Base-by-base conservation (phyloP, 2,797 vertebrate species). In the Pampus argenteus region DNA sequence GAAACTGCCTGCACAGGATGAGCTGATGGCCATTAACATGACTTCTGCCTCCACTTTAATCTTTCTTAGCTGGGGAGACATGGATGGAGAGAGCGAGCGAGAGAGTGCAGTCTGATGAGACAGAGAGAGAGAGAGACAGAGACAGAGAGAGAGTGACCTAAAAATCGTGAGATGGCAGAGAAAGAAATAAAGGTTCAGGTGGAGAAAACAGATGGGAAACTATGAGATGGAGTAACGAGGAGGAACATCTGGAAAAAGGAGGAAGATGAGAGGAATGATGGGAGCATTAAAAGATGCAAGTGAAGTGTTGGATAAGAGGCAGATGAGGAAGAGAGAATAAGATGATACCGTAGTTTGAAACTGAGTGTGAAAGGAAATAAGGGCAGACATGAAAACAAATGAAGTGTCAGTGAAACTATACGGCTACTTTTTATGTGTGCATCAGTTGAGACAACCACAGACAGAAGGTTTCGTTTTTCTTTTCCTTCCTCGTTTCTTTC, bases 1-100 rank as follows among this genome's bases (percentile, higher is more conserved):
- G 70, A 52, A 76, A 42, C 26, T 71, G 74, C 50, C 74, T 58
- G 74, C 74, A 55, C 79, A 65, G 45, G 77, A 78, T 56, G 74
- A 81, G 77, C 75, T 73, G 78, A 77, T 62, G 66, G 77, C 57
- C 69, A 65, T 84, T 88, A 86, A 67, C 13, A 15, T 2, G 25
- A 74, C 64, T 70, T 81, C 73, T 81, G 78, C 77, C 36, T 83
- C 74, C 72, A 66, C 69, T 79, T 81, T 76, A 71, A 81, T 81
- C 70, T 75, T 38, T 68, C 38, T 51, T 58, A 61, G 74, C 68
- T 57, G 47, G 56, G 67, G 67, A 60, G 64, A 72, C 60, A 61
- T 18, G n/a, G 66, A 66, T 25, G 22, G 61, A 58, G 2, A 3
- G 66, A 31, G 31, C 14, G 18, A 52, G 22, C 18, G 56, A 4